Evolutionary conservation across 2,797 vertebrate genomes (phyloP), one percentile per base, ranked within the genome.

Genomic region (Saxicola maurus): DNA sequence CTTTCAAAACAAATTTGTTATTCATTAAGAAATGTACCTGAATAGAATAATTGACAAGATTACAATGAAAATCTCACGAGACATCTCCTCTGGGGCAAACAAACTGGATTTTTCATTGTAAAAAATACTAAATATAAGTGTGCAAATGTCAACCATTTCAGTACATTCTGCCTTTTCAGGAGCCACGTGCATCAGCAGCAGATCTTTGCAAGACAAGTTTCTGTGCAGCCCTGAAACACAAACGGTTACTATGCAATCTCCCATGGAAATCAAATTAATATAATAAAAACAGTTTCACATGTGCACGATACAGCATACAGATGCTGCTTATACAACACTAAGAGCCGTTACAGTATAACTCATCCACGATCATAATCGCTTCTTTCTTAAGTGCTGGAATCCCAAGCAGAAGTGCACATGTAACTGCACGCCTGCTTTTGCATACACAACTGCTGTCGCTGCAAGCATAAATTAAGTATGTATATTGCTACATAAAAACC

Each of bases 321-420:
- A 95, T 91, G 86, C 67, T 93, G 69, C 91, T 94, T 91, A 93
- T 77, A 90, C 89, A 93, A 90, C 46, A 56, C 56, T 48, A 57
- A 93, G 79, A 91, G 90, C 82, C 31, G 20, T 95, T 93, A 91
- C 45, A 80, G 81, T 38, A 53, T 75, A 86, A 89, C 78, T 91
- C 85, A 94, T 82, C 92, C 86, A 65, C 0, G 75, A 91, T 89
- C 74, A 91, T 92, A 92, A 95, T 93, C 88, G 0, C 71, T 87
- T 86, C 91, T 95, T 96, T 95, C 91, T 96, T 82, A 89, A 94
- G 61, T 51, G 55, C 81, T 93, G 89, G 94, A 93, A 92, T 80
- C 89, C 80, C 4, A 4, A 80, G 78, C 64, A 91, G 87, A 87
- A 84, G 68, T 15, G 46, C 43, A 87, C 93, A 89, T 93, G 92